A percentile compares a stretch with the other conserved stretches of the same genome.
These are phyloP conservation scores for Selene dorsalis DNA, from an alignment of 2,797 vertebrate genomes.

Conservation along the genomic window DNA sequence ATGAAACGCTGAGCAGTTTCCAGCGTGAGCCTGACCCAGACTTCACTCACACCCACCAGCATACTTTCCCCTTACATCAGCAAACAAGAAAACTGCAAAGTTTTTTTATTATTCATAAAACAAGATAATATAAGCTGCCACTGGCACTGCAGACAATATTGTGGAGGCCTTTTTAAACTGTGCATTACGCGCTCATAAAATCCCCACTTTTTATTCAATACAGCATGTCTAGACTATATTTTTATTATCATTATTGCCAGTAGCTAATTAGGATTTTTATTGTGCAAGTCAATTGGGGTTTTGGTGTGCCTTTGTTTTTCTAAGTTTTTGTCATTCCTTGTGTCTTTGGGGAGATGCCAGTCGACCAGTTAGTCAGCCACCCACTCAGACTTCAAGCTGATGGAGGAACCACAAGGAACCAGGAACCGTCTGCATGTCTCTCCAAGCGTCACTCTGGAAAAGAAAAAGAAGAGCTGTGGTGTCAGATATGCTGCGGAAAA, in stretches of 20 bases:
- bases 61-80: slow-evolving; percentile 81
- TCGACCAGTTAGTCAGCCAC: slow-evolving; percentile 75
- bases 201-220: slow-evolving; percentile 78
- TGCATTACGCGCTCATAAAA: slow-evolving; percentile 79
- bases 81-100: slow-evolving; percentile 76
- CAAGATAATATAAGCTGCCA: slow-evolving; percentile 75
- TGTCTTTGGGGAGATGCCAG: slow-evolving; percentile 80
- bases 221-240: slow-evolving; percentile 84
- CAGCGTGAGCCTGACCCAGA: slow-evolving; percentile 75
- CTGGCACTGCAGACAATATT: slow-evolving; percentile 67
- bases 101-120: slow-evolving; percentile 83
- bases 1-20: slow-evolving; percentile 78
- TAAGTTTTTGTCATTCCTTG: slow-evolving; percentile 83
- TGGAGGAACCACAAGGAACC: slow-evolving; percentile 74
- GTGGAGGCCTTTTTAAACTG: slow-evolving; percentile 64
- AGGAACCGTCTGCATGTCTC: slow-evolving; percentile 71
- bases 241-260: slow-evolving; percentile 84
- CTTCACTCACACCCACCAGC: slow-evolving; percentile 74
- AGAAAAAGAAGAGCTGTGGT: slow-evolving; percentile 34
- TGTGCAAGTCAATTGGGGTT: slow-evolving; percentile 77
- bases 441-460: slow-evolving; percentile 39
- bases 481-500: slow-evolving; percentile 27
- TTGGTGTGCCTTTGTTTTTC: slow-evolving; percentile 80
- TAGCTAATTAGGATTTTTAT: slow-evolving; percentile 84
- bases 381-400: slow-evolving; percentile 73